Conservation (phyloP, 2,797 vertebrate species). For the Neostethus bicornis region DNA sequence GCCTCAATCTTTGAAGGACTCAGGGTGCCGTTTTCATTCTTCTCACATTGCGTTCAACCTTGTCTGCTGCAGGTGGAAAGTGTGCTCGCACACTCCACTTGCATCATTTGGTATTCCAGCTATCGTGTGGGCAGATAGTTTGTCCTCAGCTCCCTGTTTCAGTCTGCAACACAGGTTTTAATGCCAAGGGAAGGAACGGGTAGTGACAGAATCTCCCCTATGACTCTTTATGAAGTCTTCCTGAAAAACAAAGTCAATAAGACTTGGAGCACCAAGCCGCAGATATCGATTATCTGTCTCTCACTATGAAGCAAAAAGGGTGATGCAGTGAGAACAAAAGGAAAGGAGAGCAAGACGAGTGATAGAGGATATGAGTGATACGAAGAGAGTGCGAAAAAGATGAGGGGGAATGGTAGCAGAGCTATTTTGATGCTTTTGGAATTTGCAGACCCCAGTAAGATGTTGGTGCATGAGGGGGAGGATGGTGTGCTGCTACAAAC, state of each 20-base stretch:
- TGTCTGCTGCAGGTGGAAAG: conserved; percentile 49
- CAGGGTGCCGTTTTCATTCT: conserved; percentile 45
- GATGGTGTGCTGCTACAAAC: conserved; percentile 15
- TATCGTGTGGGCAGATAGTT: conserved; percentile 24
- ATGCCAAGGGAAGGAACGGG: conserved; percentile 81
- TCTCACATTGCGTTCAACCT: conserved; percentile 38
- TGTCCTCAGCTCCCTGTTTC: conserved; percentile 40
- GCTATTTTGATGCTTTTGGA: conserved; percentile 35
- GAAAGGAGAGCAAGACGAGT: conserved; percentile 17
- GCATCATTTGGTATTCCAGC: conserved; percentile 57
- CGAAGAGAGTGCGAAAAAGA: conserved; percentile 20
- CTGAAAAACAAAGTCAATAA: conserved; percentile 88
- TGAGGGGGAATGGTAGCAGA: conserved; percentile 12
- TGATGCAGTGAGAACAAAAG: conserved; percentile 33
- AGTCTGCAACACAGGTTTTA: conserved; percentile 65
- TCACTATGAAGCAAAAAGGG: conserved; percentile 75
- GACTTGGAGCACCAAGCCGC: conserved; percentile 77
- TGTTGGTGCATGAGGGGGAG: conserved; percentile 43
- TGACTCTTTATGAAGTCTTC: conserved; percentile 90
- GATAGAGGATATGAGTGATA: conserved; percentile 23
- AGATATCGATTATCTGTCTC: conserved; percentile 89
- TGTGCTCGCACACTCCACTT: conserved; percentile 48
- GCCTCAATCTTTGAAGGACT: conserved; percentile 24
- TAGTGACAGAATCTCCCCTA: conserved; percentile 83
- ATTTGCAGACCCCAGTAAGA: conserved; percentile 48